These are phyloP conservation scores for Balaeniceps rex DNA, from an alignment of 2,113 vertebrate genomes.

Conservation along the genomic window DNA sequence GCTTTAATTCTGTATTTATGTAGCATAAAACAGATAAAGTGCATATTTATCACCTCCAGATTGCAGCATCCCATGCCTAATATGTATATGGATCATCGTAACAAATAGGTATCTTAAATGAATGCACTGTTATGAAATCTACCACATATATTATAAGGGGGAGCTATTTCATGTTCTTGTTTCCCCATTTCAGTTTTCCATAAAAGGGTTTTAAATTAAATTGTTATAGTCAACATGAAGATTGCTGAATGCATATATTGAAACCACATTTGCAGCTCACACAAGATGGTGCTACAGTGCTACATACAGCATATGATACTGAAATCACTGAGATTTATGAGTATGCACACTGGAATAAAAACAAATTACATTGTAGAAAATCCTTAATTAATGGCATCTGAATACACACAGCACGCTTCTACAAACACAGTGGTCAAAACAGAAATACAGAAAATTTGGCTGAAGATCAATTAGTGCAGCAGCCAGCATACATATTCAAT, in stretches of 20 bases:
- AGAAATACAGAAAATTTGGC: background rate
- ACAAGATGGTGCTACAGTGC: conserved; percentile 67
- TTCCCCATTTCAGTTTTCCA: background rate
- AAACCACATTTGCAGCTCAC: conserved; percentile 32
- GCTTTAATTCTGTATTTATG: background rate
- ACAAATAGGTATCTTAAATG: background rate
- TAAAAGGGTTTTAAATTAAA: background rate
- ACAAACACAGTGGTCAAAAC: background rate
- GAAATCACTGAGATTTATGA: background rate
- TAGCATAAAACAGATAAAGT: background rate
- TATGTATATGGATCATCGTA: background rate
- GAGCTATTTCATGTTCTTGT: background rate
- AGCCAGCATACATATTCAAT: background rate
- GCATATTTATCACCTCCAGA: background rate
- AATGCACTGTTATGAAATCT: background rate
- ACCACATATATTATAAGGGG: background rate
- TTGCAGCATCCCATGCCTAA: background rate
- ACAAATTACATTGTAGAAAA: background rate
- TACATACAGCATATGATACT: background rate
- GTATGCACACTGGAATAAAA: background rate
- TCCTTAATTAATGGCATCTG: background rate
- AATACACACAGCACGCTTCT: background rate
- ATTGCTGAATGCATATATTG: background rate
- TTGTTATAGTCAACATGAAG: background rate
- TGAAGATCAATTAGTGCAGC: background rate